Conservation (phyloP, 2,113 vertebrate species). For the Diphyllodes magnificus region DNA sequence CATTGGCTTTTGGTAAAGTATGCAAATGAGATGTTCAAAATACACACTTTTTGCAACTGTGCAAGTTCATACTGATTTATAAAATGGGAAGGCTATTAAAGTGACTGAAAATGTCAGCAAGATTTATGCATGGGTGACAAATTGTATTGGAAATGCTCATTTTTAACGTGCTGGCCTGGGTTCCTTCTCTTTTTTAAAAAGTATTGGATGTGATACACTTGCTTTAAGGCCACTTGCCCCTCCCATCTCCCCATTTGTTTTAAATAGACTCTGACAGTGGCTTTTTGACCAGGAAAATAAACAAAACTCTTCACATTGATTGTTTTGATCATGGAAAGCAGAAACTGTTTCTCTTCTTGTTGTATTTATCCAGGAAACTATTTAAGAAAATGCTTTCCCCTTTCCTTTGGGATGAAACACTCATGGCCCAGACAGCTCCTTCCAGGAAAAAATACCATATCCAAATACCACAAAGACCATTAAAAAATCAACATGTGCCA, state of each 20-base stretch:
- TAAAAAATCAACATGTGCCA: not conserved
- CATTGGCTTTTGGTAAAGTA: conserved; percentile 99
- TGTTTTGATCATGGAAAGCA: conserved; percentile 50
- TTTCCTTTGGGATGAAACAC: not conserved
- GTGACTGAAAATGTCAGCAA: conserved; percentile 99
- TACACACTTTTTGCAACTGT: conserved; percentile 98
- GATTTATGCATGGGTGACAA: conserved; percentile 99
- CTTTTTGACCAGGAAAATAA: conserved; percentile 76
- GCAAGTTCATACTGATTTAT: conserved; percentile 99
- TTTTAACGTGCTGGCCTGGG: conserved; percentile 71
- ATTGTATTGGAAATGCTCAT: conserved; percentile 92
- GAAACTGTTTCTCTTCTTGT: conserved; percentile 5
- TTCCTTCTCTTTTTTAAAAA: conserved; percentile 56
- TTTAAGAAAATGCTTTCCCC: not conserved
- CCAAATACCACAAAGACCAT: not conserved
- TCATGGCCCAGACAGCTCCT: not conserved
- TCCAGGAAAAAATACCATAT: not conserved
- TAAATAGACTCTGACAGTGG: conserved; percentile 70
- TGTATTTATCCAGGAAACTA: not conserved
- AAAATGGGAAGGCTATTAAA: conserved; percentile 96
- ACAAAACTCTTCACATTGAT: conserved; percentile 66
- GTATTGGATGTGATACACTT: conserved; percentile 64
- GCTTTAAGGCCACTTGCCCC: conserved; percentile 62
- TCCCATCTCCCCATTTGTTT: conserved; percentile 52
- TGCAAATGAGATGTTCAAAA: conserved; percentile 99